Percentiles rank a stretch among this genome's conserved stretches.
Conservation (phyloP, 1,140 invertebrate species). For the Littorina saxatilis region DNA sequence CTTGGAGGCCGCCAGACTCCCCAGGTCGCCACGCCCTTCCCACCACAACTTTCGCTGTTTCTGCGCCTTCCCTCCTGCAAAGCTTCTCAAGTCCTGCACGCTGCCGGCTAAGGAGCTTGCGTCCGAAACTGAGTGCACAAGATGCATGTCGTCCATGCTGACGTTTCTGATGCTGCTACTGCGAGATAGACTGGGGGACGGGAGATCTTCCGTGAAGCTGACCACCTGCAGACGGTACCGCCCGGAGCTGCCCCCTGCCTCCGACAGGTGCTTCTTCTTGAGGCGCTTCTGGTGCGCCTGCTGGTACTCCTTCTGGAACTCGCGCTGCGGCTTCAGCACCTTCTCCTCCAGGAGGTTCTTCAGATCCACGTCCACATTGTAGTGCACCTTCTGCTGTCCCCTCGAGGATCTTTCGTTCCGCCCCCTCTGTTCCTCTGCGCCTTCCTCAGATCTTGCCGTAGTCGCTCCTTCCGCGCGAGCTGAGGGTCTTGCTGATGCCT, state of each 20-base stretch:
- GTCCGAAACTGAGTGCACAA: not conserved
- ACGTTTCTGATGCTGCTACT: not conserved
- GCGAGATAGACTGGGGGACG: not conserved
- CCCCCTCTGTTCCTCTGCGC: not conserved
- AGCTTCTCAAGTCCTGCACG: not conserved
- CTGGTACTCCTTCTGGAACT: slow-evolving; percentile 11
- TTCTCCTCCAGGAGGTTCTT: slow-evolving; percentile 1
- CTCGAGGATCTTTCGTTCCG: not conserved
- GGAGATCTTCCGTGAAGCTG: not conserved
- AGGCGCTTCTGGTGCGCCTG: not conserved
- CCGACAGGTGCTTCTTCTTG: not conserved
- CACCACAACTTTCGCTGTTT: not conserved
- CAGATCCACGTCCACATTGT: not conserved
- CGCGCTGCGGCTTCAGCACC: not conserved
- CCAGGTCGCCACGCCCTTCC: not conserved
- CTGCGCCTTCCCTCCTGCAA: not conserved
- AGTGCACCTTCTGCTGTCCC: not conserved
- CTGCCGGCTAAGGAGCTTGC: not conserved
- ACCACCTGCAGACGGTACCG: slow-evolving; percentile 6
- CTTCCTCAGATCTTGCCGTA: not conserved
- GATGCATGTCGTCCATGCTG: not conserved
- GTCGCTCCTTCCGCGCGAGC: not conserved
- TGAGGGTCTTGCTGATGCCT: not conserved
- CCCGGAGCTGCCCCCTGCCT: not conserved
- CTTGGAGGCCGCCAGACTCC: not conserved